Evolutionary conservation across 2,888 invertebrate genomes (phyloP), one percentile per base, ranked within the genome.

Genomic region (Phengaris alcon): DNA sequence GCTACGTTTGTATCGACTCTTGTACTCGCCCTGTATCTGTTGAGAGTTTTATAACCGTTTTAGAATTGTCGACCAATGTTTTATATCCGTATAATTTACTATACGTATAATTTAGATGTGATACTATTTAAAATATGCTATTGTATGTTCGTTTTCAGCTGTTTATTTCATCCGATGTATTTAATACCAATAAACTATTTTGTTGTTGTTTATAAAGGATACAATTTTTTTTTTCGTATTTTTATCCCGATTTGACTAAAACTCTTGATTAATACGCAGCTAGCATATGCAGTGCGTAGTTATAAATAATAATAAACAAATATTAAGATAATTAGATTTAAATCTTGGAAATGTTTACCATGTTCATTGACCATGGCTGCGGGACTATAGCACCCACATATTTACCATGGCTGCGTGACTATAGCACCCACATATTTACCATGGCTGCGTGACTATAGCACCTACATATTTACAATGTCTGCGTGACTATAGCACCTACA

Each of bases 201-300:
- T 78, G 78, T 79, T 79, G 76, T 77, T 76, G 76, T 78, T 78
- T 74, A 77, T 80, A 79, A 80, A 79, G 77, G 76, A 75, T 74
- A 77, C 74, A 74, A 75, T 76, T 75, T 77, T 77, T 74, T n/a
- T 22, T 52, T 77, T 35, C 75, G 74, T 76, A 78, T 78, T 74
- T 76, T 77, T 77, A 74, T 52, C 75, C 51, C n/a, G 13, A 73
- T 35, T 35, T 9, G 54, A 57, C 15, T 4, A 15, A 4, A 57
- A 4, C 8, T 15, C 9, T 15, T 9, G 4, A 15, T 22, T 59
- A 7, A 22, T 59, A 4, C 15, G 9, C 10, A 9, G 9, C 0
- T 15, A 9, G 9, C 59, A 22, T 22, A n/a, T 10, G 1, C 22
- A 59, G 22, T 52, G 12, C 9, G 10, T 22, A 59, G 7, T 8